Evolutionary conservation across 2,797 vertebrate species (phyloP), one percentile per base, ranked within the genome.

Genomic region (Epinephelus awoara): DNA sequence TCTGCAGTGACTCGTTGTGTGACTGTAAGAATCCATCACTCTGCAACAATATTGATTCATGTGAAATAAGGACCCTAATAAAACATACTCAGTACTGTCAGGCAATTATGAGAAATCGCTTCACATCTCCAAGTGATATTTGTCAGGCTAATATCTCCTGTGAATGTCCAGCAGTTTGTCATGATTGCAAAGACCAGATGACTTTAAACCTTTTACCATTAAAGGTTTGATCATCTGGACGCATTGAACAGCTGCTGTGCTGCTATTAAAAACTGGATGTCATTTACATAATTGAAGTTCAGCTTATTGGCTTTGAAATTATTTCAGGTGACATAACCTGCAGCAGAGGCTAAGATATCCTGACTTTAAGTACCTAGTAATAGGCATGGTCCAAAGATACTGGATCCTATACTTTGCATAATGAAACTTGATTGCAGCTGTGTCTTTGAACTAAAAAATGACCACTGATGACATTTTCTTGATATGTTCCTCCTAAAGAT

Each of bases 91-190:
- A 51, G 10, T 40, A 21, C 17, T 58, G 23, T 40, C 65, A 40
- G 49, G 52, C 27, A n/a, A 14, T 74, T 40, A 71, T 49, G 66
- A 82, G 21, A 47, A 72, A 72, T 75, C n/a, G 13, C 79, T 42
- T 57, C 62, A 42, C 55, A 23, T 40, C 40, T 25, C 59, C 3
- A 0, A 23, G 29, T 18, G 34, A 42, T 50, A 47, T 77, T 63
- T 70, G 44, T 67, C 55, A 62, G 47, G 10, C 3, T 54, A 0
- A 72, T 55, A 34, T 66, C 34, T 59, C 42, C 65, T 34, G 42
- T 55, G 47, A 23, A 62, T 17, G 56, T 66, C 25, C 40, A 50
- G 44, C 17, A 5, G 38, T 79, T 61, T 47, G 56, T 80, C 61
- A 34, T 40, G 40, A 27, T 19, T 59, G 15, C 54, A 58, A 17